Evolutionary conservation across 2,888 invertebrate species (phyloP).

Genomic region (Napeogenes inachia): DNA sequence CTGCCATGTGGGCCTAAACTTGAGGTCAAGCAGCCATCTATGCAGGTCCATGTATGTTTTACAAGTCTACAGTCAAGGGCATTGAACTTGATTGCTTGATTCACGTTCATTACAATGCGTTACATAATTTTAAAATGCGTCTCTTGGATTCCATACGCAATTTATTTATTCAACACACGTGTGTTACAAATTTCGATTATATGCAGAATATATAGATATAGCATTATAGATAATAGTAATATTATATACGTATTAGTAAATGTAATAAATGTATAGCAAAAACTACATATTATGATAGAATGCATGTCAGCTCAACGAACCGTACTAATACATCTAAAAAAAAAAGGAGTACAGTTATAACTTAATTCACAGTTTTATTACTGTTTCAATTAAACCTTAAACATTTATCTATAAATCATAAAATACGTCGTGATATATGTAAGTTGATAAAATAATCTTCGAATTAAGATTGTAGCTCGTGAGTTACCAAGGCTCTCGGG

Average conservation of each 20-base stretch:
- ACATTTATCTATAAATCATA: background rate
- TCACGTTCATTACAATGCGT: background rate
- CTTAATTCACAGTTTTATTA: too few species aligned
- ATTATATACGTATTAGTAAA: too few species aligned
- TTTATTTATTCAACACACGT: background rate
- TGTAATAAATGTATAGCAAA: too few species aligned
- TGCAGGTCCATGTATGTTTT: background rate
- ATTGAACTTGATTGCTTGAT: background rate
- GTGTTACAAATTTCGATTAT: too few species aligned
- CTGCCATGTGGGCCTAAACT: background rate
- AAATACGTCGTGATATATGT: too few species aligned
- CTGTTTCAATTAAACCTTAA: background rate
- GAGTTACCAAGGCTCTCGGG: background rate
- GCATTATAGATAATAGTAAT: too few species aligned
- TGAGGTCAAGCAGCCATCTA: background rate
- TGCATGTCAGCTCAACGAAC: too few species aligned
- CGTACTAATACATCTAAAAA: too few species aligned
- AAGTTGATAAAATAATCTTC: background rate
- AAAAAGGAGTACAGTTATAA: too few species aligned
- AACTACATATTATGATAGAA: too few species aligned
- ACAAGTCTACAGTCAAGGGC: conserved; percentile 1
- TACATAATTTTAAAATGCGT: background rate
- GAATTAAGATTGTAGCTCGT: background rate
- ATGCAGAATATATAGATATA: too few species aligned
- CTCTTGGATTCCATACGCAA: background rate